A percentile compares a stretch with the other conserved stretches of the same genome.
These are phyloP conservation scores for Pocillopora grandis DNA, from an alignment of 92 coral and sea anemone genomes.

Conservation along the genomic window DNA sequence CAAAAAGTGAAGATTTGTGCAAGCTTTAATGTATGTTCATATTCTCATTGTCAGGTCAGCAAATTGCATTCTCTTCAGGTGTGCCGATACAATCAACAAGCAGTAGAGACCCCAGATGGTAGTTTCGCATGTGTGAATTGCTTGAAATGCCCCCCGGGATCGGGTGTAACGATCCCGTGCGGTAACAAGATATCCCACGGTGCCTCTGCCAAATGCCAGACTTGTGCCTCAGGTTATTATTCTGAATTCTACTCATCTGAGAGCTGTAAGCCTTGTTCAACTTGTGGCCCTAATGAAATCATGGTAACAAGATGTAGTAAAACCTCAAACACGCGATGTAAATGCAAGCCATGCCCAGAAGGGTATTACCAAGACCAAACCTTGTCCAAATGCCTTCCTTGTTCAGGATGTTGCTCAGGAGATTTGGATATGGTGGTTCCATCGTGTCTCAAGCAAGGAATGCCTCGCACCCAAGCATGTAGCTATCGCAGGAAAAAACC, in stretches of 20 bases:
- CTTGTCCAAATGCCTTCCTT: slow-evolving; percentile 25
- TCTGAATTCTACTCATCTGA: slow-evolving; percentile 27
- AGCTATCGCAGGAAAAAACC: slow-evolving; percentile 14
- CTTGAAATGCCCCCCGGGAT: slow-evolving; percentile 23
- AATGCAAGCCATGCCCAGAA: slow-evolving; percentile 21
- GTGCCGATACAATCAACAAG: slow-evolving; percentile 1
- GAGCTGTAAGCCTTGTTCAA: slow-evolving; percentile 31
- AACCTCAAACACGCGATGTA: slow-evolving; percentile 13
- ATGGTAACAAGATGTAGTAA: background rate
- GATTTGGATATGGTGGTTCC: background rate
- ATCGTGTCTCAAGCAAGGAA: slow-evolving; percentile 9
- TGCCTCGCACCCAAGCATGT: slow-evolving; percentile 14
- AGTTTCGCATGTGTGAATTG: background rate
- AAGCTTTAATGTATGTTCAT: background rate
- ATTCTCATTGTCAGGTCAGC: background rate
- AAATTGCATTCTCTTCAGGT: background rate
- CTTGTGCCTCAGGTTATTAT: slow-evolving; percentile 4
- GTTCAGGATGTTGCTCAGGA: slow-evolving; percentile 23
- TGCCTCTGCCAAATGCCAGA: background rate
- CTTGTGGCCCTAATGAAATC: slow-evolving; percentile 11
- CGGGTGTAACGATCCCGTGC: slow-evolving; percentile 5
- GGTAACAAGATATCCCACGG: background rate
- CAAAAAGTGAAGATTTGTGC: no score
- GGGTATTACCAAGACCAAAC: slow-evolving; percentile 30
- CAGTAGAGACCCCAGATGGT: background rate